These are phyloP conservation scores for Entomobrya multifasciata DNA, from an alignment of 2,888 invertebrate species.

Conservation along the genomic window DNA sequence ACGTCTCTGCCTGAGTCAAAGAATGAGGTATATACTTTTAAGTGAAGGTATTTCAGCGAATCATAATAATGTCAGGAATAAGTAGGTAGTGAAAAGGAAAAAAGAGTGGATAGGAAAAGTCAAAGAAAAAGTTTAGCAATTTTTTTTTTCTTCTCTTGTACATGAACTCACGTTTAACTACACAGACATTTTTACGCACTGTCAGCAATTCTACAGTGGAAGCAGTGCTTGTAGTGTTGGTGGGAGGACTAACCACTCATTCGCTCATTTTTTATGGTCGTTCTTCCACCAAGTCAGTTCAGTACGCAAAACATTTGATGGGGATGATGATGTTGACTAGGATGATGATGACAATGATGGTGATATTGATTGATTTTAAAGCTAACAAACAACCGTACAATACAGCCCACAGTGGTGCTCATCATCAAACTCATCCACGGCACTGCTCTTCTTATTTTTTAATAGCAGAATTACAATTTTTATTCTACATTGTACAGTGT, in stretches of 20 bases:
- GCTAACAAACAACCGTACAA: neutral
- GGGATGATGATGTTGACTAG: slow-evolving; percentile 16
- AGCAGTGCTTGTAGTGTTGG: neutral
- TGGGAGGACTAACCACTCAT: neutral
- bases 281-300: neutral
- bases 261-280: neutral
- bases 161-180: slow-evolving; percentile 6
- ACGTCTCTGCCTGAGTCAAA: neutral
- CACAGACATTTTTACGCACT: slow-evolving; percentile 29
- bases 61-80: slow-evolving; percentile 18
- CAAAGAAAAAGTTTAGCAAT: slow-evolving; percentile 1
- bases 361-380: slow-evolving; percentile 41
- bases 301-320: slow-evolving; percentile 22
- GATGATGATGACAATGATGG: slow-evolving; percentile 13
- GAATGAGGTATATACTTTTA: neutral
- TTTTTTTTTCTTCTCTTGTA: neutral
- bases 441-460: neutral
- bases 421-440: neutral
- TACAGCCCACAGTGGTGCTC: neutral
- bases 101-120: neutral
- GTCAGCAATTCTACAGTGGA: slow-evolving; percentile 35
- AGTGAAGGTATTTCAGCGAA: too few species aligned
- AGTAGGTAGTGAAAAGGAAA: neutral
- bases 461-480: neutral
- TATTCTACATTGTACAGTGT: slow-evolving; percentile 85